Conservation (phyloP, 2,888 invertebrate genomes). For the Leucophenga maculata region DNA sequence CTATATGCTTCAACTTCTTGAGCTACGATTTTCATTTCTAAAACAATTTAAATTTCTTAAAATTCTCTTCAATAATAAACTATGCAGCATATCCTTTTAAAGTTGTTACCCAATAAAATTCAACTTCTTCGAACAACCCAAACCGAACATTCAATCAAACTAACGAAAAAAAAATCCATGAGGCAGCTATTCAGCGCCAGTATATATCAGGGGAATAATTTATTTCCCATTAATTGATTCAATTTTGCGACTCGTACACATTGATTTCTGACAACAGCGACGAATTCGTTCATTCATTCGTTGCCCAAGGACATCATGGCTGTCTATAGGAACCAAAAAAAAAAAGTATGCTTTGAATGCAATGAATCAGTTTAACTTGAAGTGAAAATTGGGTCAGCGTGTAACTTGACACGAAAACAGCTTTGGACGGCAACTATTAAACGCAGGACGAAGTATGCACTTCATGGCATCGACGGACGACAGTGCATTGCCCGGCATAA, state of each 20-base stretch:
- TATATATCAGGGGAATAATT: constrained; percentile 41
- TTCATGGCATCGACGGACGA: neutral
- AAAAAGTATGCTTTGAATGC: constrained; percentile 14
- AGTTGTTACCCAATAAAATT: too few relatives aligned
- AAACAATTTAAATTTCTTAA: too few relatives aligned
- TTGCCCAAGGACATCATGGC: constrained; percentile 18
- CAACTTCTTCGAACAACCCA: too few relatives aligned
- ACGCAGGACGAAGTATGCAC: neutral
- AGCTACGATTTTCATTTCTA: too few relatives aligned
- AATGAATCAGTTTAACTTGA: constrained; percentile 21
- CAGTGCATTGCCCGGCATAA: constrained; percentile 5
- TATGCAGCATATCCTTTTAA: too few relatives aligned
- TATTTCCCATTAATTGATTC: constrained; percentile 60
- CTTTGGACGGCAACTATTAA: neutral
- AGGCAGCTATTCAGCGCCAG: neutral
- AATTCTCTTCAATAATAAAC: too few relatives aligned
- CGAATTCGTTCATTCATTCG: neutral
- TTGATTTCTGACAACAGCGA: constrained; percentile 22
- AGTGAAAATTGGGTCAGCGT: constrained; percentile 17
- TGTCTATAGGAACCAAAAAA: neutral
- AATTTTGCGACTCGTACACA: constrained; percentile 39
- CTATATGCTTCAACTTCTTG: too few relatives aligned
- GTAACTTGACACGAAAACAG: constrained; percentile 23
- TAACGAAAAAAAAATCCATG: too few relatives aligned
- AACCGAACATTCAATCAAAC: too few relatives aligned